These are phyloP conservation scores for Cygnus buccinator DNA, from an alignment of 2,113 vertebrate genomes.

Conservation along the genomic window DNA sequence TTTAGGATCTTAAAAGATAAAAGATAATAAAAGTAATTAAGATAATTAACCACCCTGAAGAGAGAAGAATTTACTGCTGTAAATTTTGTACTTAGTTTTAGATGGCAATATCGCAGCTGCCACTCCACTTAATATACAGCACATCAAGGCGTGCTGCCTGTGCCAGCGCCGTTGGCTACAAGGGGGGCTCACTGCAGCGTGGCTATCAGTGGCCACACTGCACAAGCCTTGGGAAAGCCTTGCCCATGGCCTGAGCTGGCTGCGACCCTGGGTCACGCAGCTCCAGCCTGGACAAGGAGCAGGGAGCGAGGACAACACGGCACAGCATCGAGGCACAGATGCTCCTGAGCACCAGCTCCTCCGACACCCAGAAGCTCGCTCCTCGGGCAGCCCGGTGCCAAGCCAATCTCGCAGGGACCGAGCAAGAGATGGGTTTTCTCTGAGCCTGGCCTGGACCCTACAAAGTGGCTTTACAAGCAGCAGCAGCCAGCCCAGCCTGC, in stretches of 20 bases:
- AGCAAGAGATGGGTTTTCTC: too few species aligned
- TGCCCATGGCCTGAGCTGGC: background rate
- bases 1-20: slow-evolving; percentile 86
- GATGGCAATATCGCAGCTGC: slow-evolving; percentile 79
- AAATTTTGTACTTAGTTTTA: slow-evolving; percentile 81
- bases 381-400: background rate
- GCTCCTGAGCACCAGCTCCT: background rate
- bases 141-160: slow-evolving; percentile 5
- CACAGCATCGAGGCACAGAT: rapidly evolving
- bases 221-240: background rate
- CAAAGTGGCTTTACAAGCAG: too few species aligned
- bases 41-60: slow-evolving; percentile 89
- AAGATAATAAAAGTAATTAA: slow-evolving; percentile 90
- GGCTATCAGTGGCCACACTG: rapidly evolving
- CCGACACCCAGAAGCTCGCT: background rate
- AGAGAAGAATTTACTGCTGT: slow-evolving; percentile 83
- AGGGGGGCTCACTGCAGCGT: background rate
- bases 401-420: background rate
- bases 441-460: too few species aligned
- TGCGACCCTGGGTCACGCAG: background rate
- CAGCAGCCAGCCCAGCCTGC: too few species aligned
- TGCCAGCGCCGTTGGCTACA: background rate
- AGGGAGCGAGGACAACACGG: background rate
- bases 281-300: rapidly evolving
- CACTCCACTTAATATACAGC: slow-evolving; percentile 73